These are phyloP conservation scores for Laothoe populi DNA, from an alignment of 2,888 invertebrate genomes.

Conservation along the genomic window DNA sequence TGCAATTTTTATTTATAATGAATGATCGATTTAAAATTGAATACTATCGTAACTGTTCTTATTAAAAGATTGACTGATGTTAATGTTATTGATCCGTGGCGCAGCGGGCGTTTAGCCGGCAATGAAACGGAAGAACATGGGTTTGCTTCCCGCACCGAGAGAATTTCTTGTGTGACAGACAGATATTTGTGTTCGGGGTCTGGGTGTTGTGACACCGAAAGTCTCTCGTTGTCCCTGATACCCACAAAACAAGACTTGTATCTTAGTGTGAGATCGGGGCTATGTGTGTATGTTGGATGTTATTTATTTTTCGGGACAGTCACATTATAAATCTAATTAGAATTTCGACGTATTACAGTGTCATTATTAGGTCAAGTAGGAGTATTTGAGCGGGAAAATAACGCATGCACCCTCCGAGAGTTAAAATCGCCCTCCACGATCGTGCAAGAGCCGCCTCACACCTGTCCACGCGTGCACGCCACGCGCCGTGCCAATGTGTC, in stretches of 20 bases:
- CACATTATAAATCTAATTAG: not conserved
- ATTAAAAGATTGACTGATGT: not conserved
- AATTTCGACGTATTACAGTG: not conserved
- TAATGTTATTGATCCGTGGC: too few relatives aligned
- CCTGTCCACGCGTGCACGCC: constrained; percentile 53
- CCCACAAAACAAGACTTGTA: too few relatives aligned
- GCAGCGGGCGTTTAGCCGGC: too few relatives aligned
- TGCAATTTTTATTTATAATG: constrained; percentile 30
- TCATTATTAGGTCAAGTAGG: constrained; percentile 15
- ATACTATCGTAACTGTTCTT: not conserved
- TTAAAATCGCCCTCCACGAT: constrained; percentile 43
- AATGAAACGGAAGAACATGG: too few relatives aligned
- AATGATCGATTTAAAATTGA: not conserved
- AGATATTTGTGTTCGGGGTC: too few relatives aligned
- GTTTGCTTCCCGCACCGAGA: too few relatives aligned
- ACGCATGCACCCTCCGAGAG: constrained; percentile 36
- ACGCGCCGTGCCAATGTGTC: constrained; percentile 51
- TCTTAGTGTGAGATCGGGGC: too few relatives aligned
- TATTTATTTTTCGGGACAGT: too few relatives aligned
- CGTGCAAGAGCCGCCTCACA: constrained; percentile 47
- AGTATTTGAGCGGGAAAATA: constrained; percentile 21
- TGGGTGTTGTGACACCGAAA: too few relatives aligned
- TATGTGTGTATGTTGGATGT: too few relatives aligned
- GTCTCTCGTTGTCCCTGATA: too few relatives aligned
- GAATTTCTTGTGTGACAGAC: too few relatives aligned